These are phyloP conservation scores for Nemotelus pantherinus DNA, from an alignment of 2,888 invertebrate species.

Conservation along the genomic window DNA sequence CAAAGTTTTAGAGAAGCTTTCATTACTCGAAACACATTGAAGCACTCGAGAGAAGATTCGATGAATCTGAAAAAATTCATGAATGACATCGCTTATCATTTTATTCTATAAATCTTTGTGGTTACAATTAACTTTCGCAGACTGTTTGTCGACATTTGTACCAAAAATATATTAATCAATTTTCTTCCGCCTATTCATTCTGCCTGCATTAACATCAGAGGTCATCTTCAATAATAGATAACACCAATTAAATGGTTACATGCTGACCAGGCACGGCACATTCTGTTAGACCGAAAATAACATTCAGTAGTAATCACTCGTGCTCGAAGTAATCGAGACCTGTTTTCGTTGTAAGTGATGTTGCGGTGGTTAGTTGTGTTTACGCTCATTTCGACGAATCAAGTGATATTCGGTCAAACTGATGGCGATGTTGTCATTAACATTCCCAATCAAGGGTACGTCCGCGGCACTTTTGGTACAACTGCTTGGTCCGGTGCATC, in stretches of 20 bases:
- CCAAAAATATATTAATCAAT: conserved; percentile 8
- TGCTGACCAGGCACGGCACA: neutral
- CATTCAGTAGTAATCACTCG: conserved; percentile 3
- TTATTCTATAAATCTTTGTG: too few species aligned
- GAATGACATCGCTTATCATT: too few species aligned
- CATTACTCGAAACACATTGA: too few species aligned
- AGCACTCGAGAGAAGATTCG: too few species aligned
- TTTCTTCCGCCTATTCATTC: conserved; percentile 15
- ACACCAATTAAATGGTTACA: neutral
- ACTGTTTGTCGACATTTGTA: too few species aligned
- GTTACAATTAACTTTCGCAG: too few species aligned
- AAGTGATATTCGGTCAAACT: neutral
- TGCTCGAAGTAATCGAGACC: conserved; percentile 13
- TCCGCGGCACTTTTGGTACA: conserved; percentile 45
- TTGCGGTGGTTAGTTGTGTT: neutral
- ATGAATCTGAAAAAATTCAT: too few species aligned
- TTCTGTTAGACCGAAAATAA: neutral
- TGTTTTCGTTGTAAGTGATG: neutral
- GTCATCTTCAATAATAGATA: conserved; percentile 33
- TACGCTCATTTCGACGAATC: neutral
- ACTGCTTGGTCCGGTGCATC: conserved; percentile 45
- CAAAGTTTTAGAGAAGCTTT: too few species aligned
- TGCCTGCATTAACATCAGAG: conserved; percentile 24
- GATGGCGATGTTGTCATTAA: conserved; percentile 32
- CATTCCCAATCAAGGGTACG: conserved; percentile 47